Conservation (phyloP, 2,888 invertebrate species). For the Dynastes hyllus region DNA sequence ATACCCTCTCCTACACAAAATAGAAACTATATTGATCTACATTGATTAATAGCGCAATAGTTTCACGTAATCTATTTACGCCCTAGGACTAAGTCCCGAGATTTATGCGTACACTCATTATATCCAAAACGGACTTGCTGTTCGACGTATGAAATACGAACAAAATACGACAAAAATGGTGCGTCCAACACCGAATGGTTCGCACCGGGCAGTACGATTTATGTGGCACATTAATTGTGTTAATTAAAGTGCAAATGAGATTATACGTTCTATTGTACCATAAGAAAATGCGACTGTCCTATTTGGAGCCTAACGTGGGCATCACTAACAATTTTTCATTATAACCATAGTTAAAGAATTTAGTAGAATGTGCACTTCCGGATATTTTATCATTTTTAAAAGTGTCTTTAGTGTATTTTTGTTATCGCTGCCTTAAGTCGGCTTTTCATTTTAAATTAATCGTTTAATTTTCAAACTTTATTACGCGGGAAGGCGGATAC, state of each 20-base stretch:
- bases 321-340: slow-evolving; percentile 8
- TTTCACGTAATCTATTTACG: slow-evolving; percentile 51
- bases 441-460: no score
- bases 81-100: slow-evolving; percentile 41
- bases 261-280: slow-evolving; percentile 39
- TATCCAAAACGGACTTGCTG: slow-evolving; percentile 37
- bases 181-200: slow-evolving; percentile 20
- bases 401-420: no score
- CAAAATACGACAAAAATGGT: slow-evolving; percentile 43
- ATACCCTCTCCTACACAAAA: slow-evolving; percentile 9
- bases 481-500: no score
- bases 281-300: slow-evolving; percentile 12
- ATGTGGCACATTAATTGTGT: slow-evolving; percentile 42
- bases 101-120: slow-evolving; percentile 49
- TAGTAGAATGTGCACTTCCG: neutral
- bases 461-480: no score
- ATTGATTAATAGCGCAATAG: slow-evolving; percentile 51
- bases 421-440: no score
- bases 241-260: slow-evolving; percentile 49
- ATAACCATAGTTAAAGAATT: neutral
- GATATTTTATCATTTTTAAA: neutral
- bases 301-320: slow-evolving; percentile 39
- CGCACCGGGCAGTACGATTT: slow-evolving; percentile 32
- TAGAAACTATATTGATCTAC: slow-evolving; percentile 50
- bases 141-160: slow-evolving; percentile 28